Percentiles rank a stretch among this genome's conserved stretches.
Evolutionary conservation across 2,113 vertebrate species (phyloP).

Genomic region (Spilogale gracilis): DNA sequence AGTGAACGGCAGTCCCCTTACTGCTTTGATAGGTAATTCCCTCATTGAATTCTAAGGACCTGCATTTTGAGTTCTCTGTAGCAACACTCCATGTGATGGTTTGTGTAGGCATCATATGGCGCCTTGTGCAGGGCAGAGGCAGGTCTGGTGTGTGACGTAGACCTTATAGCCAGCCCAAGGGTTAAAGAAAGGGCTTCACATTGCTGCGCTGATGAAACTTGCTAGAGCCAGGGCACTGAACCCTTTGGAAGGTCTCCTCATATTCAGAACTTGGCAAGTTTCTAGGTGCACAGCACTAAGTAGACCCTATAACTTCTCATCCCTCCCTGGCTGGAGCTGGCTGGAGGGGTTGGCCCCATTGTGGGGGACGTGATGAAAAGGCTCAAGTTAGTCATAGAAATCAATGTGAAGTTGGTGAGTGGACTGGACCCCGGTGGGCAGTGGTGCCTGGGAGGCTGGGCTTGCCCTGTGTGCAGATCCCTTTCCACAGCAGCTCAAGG

Average conservation of each 20-base stretch:
- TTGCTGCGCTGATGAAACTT: not conserved
- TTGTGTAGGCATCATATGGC: not conserved
- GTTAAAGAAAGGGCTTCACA: not conserved
- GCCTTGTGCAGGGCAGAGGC: not conserved
- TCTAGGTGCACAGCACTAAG: not conserved
- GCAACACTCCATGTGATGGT: not conserved
- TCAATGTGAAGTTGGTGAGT: not conserved
- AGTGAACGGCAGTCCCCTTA: not conserved
- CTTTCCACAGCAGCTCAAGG: not conserved
- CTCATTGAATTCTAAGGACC: constrained; percentile 8
- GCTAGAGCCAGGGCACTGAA: not conserved
- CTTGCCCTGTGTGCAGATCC: not conserved
- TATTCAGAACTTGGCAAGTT: not conserved
- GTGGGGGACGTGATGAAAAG: not conserved
- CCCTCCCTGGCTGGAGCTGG: not conserved
- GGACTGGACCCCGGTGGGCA: not conserved
- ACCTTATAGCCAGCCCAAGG: not conserved
- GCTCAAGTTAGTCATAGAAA: not conserved
- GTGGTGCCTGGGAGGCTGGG: not conserved
- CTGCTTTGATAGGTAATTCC: not conserved
- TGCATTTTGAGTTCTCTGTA: not conserved
- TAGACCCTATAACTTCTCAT: not conserved
- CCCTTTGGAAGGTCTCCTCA: not conserved
- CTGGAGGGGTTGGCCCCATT: not conserved
- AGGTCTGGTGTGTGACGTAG: not conserved